Conservation (phyloP, 2,797 vertebrate genomes). For the Sitta carolinensis region DNA sequence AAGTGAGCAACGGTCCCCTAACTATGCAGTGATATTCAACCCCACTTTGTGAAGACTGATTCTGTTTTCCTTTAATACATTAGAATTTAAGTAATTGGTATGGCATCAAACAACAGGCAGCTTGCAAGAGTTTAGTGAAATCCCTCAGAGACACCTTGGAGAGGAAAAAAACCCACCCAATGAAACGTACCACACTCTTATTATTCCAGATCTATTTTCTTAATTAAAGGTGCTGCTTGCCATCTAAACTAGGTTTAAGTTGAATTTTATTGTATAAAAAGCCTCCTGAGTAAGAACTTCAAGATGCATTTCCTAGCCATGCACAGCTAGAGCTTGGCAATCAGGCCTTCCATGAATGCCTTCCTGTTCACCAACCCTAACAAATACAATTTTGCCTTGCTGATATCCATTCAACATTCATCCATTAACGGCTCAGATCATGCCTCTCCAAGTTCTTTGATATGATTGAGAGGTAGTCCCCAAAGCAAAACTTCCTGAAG, state of each 20-base stretch:
- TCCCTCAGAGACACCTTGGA: neutral
- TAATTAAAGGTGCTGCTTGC: neutral
- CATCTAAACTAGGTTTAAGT: neutral
- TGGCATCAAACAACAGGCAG: neutral
- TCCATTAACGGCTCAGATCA: neutral
- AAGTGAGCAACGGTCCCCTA: neutral
- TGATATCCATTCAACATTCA: neutral
- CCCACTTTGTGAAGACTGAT: neutral
- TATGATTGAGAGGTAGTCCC: neutral
- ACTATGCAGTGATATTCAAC: neutral
- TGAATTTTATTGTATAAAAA: neutral
- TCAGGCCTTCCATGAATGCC: neutral
- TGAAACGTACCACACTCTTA: neutral
- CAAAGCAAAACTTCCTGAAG: neutral
- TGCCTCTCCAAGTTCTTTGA: accelerated
- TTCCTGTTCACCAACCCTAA: neutral
- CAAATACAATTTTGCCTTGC: neutral
- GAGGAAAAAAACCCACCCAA: neutral
- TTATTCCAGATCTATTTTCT: neutral
- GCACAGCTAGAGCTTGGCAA: neutral
- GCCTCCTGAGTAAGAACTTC: neutral
- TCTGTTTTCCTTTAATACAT: neutral
- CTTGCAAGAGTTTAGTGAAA: neutral
- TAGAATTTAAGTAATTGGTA: neutral
- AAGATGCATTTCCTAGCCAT: neutral